phyloP scores from a whole-genome alignment of 2,797 vertebrate species.

The Sciurus vulgaris region DNA sequence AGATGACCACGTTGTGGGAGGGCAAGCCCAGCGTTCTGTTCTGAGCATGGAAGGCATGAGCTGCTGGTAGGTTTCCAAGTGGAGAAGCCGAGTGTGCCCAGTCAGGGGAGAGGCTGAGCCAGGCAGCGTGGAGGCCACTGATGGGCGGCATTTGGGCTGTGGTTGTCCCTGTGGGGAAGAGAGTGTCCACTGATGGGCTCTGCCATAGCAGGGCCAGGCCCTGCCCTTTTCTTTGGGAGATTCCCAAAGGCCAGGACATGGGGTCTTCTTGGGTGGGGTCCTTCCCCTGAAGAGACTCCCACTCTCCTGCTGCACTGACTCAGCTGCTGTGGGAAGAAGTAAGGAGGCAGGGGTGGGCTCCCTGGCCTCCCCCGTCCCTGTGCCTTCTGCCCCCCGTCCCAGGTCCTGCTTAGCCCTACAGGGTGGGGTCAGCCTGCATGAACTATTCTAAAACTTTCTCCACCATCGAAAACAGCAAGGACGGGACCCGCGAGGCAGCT shows the following conservation, averaged over 20 bases:
- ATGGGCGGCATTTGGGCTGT: background rate
- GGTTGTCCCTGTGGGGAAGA: background rate
- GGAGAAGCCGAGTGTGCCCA: background rate
- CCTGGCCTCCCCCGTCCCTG: fast-evolving
- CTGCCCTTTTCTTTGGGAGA: background rate
- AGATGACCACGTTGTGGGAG: background rate
- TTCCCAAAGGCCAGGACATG: background rate
- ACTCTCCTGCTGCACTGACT: background rate
- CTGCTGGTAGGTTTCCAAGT: background rate
- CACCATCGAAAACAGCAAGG: slow-evolving; percentile 7
- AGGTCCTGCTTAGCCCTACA: background rate
- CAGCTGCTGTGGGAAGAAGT: background rate
- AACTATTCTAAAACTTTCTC: background rate
- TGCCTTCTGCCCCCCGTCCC: background rate
- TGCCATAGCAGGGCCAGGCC: background rate
- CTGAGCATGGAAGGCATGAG: background rate
- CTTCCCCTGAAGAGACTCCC: background rate
- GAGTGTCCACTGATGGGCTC: background rate
- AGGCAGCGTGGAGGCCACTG: background rate
- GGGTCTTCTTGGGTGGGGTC: background rate
- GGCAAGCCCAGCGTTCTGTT: background rate
- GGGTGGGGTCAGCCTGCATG: background rate
- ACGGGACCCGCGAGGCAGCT: background rate
- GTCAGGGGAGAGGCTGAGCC: background rate
- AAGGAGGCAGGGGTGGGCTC: background rate